These are phyloP conservation scores for Larimichthys polyactis DNA, from an alignment of 2,113 vertebrate species.

Conservation along the genomic window DNA sequence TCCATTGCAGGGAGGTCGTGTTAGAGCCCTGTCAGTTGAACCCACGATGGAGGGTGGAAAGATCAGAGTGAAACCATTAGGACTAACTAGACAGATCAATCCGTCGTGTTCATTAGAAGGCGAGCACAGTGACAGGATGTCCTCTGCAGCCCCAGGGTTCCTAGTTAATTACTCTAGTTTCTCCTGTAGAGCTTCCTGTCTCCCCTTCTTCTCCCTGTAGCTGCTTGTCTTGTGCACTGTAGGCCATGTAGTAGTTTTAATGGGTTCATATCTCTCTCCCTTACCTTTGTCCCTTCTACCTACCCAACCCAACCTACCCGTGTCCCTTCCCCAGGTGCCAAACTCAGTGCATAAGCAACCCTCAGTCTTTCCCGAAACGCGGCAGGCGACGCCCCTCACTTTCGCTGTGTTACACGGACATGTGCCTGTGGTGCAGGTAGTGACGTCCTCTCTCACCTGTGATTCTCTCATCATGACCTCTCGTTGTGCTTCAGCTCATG, in stretches of 20 bases:
- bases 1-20: conserved; percentile 35
- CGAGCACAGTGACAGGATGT: conserved; percentile 48
- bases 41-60: not conserved
- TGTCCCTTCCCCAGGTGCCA: conserved; percentile 94
- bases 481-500: conserved; percentile 71
- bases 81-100: conserved; percentile 64
- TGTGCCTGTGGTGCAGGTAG: conserved; percentile 99
- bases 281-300: conserved; percentile 56
- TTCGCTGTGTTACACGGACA: conserved; percentile 99
- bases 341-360: conserved; percentile 98
- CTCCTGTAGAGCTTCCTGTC: conserved; percentile 47
- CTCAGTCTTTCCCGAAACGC: conserved; percentile 98
- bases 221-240: conserved; percentile 57
- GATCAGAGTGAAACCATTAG: conserved; percentile 54
- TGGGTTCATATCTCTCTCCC: conserved; percentile 75
- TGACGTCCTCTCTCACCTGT: conserved; percentile 75
- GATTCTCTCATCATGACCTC: conserved; percentile 66
- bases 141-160: conserved; percentile 64
- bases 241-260: conserved; percentile 71
- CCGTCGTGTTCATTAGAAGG: conserved; percentile 66
- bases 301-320: conserved; percentile 62
- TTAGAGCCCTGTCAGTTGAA: conserved; percentile 39
- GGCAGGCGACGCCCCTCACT: conserved; percentile 98
- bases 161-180: conserved; percentile 64
- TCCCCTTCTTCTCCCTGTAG: conserved; percentile 38